Base-by-base conservation (phyloP, 2,888 invertebrate genomes). In the Microplitis deprimator region DNA sequence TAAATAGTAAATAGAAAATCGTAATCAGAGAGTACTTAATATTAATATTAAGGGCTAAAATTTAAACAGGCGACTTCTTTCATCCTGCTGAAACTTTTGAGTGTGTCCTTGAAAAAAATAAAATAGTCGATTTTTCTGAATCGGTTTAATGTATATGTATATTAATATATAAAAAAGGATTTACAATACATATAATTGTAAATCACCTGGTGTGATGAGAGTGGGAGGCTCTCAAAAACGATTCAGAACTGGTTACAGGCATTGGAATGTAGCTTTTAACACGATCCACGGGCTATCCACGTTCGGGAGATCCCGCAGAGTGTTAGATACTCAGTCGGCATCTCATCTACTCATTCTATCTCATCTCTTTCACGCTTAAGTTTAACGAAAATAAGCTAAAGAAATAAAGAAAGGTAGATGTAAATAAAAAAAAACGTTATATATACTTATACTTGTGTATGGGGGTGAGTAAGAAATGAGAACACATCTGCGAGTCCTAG, bases 201-300 rank as follows among this genome's bases (percentile, higher is more conserved):
- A 75, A 59, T 72, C 76, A 78, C 73, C 68, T 73, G 73, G 69
- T 75, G 68, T 75, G 70, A 73, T 60, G 60, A 68, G 69, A 77
- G 76, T 75, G 70, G 75, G 64, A 68, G 69, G 76, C 75, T 76
- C 69, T 75, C 68, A 83, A 85, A 81, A 86, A 82, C 82, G 83
- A 85, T 86, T 84, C 83, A 83, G 83, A 85, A 86, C 87, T 86
- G 86, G 85, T 87, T 85, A 81, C 84, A 81, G 81, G 73, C 82
- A 81, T 79, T 81, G 84, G 84, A 87, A 86, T 86, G 86, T 83
- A 84, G 83, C 84, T 85, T 86, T 85, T 86, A 83, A 84, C 83
- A 80, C 81, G 81, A 84, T 81, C 79, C 77, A 74, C 80, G 79
- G 80, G 80, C 78, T 79, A 77, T 81, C 81, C 79, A 79, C 79